A percentile compares a stretch with the other conserved stretches of the same genome.
These are phyloP conservation scores for Mionectes olivaceus DNA, from an alignment of 2,797 vertebrate genomes.

Conservation along the genomic window DNA sequence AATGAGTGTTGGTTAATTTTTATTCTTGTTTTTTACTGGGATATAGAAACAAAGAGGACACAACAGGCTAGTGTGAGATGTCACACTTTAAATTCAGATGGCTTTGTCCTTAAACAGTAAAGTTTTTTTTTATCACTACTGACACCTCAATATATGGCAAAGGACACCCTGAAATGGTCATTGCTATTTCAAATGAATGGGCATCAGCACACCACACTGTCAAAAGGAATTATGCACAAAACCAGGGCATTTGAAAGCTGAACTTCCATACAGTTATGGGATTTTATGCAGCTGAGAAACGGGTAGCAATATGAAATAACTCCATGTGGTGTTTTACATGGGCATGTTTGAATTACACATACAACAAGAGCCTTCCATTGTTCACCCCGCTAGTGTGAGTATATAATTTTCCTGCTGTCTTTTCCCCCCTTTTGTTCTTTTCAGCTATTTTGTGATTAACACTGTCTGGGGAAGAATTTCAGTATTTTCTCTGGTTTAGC, in stretches of 20 bases:
- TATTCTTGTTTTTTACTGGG: not conserved
- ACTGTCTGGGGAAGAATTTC: constrained; percentile 65
- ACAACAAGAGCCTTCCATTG: constrained; percentile 72
- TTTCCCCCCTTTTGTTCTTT: constrained; percentile 72
- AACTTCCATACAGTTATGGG: constrained; percentile 59
- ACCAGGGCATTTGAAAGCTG: constrained; percentile 1
- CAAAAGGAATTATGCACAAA: constrained; percentile 45
- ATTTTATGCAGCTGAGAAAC: constrained; percentile 64
- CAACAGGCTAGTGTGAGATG: not conserved
- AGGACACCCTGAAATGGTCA: constrained; percentile 67
- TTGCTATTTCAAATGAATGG: constrained; percentile 63
- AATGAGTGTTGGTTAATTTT: not conserved
- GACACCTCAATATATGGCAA: constrained; percentile 70
- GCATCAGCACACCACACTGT: constrained; percentile 19
- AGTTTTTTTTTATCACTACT: constrained; percentile 46
- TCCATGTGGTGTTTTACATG: constrained; percentile 49
- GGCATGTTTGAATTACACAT: constrained; percentile 65
- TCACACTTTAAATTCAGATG: constrained; percentile 16
- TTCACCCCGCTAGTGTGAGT: constrained; percentile 70
- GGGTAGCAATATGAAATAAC: constrained; percentile 64
- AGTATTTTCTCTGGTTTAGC: constrained; percentile 69
- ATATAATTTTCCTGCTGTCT: constrained; percentile 73
- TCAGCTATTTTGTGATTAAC: constrained; percentile 74
- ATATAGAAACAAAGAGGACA: not conserved
- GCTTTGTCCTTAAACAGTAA: constrained; percentile 34